Evolutionary conservation across 2,888 invertebrate genomes (phyloP), one percentile per base, ranked within the genome.

Genomic region (Dicycla oo): DNA sequence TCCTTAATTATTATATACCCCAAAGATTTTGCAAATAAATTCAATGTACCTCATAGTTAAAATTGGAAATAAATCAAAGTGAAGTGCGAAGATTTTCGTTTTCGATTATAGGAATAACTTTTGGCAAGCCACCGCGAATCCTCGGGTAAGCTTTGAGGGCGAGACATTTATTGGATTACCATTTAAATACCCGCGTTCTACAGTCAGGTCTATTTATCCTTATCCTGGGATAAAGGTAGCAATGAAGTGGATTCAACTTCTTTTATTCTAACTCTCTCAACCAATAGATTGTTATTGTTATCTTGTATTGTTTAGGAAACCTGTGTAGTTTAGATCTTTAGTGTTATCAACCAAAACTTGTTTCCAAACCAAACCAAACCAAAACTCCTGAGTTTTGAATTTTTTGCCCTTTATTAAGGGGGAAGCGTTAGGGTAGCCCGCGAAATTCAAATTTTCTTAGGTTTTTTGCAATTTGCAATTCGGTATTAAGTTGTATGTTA

Each of bases 1-100:
- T 86, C 77, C 70, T 77, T 80, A 80, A 86, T 85, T 83, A 84
- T 78, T 70, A 78, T 70, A 73, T 57, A 66, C 23, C 63, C 58
- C 63, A 78, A 70, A 81, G 72, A 75, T 81, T 38, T 83, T 85
- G 83, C 82, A 84, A 88, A 87, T 87, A 86, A 86, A 88, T 88
- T 87, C 79, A 85, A 87, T 87, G 86, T 81, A 83, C 77, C 84
- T 84, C 73, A 56, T 69, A 73, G 80, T 78, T 72, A 58, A 78
- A 82, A 71, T 71, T 62, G 81, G 71, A 76, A 82, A 78, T 75
- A 87, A 88, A 85, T 88, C 82, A 87, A 69, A 64, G 56, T 38
- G 49, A 65, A 74, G 51, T 67, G 75, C 62, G 49, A 61, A 73
- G 73, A 81, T 81, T 43, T 60, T 64, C 62, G 57, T 49, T 58